These are phyloP conservation scores for Apoderus coryli DNA, from an alignment of 2,888 invertebrate species.

Conservation along the genomic window DNA sequence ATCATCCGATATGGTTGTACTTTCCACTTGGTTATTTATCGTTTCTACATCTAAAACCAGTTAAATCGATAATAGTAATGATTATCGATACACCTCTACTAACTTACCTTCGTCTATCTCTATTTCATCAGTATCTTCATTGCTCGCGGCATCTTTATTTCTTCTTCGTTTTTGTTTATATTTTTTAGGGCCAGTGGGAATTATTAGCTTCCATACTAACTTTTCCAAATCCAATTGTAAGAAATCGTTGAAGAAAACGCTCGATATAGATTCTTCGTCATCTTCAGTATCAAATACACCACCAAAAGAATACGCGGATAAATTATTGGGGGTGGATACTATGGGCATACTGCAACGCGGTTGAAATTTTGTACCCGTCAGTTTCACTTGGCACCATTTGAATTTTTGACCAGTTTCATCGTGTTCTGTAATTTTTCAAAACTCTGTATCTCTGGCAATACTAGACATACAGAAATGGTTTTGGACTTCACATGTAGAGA, in stretches of 20 bases:
- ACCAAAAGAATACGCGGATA: slow-evolving; percentile 66
- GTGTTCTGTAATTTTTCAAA: slow-evolving; percentile 36
- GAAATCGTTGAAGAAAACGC: slow-evolving; percentile 71
- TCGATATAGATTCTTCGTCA: slow-evolving; percentile 55
- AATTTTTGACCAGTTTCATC: slow-evolving; percentile 46
- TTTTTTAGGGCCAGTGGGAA: slow-evolving; percentile 35
- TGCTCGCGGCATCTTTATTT: slow-evolving; percentile 32
- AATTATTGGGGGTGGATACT: slow-evolving; percentile 43
- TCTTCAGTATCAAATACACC: slow-evolving; percentile 77
- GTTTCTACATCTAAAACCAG: no score
- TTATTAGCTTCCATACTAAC: slow-evolving; percentile 56
- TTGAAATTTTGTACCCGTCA: slow-evolving; percentile 46
- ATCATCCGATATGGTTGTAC: slow-evolving; percentile 47
- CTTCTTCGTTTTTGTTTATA: slow-evolving; percentile 27
- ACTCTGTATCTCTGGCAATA: no score
- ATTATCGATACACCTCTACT: no score
- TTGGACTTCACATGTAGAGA: no score
- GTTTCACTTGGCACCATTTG: slow-evolving; percentile 56
- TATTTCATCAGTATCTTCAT: slow-evolving; percentile 21
- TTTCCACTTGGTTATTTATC: slow-evolving; percentile 26
- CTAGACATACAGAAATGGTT: no score
- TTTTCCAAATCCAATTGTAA: slow-evolving; percentile 60
- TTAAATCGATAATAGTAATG: no score
- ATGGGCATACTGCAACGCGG: slow-evolving; percentile 57
- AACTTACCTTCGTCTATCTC: no score